A percentile compares a stretch with the other conserved stretches of the same genome.
Evolutionary conservation across 53 echinoderm and acorn worm species (phyloP).

Genomic region (Echinometra lucunter): DNA sequence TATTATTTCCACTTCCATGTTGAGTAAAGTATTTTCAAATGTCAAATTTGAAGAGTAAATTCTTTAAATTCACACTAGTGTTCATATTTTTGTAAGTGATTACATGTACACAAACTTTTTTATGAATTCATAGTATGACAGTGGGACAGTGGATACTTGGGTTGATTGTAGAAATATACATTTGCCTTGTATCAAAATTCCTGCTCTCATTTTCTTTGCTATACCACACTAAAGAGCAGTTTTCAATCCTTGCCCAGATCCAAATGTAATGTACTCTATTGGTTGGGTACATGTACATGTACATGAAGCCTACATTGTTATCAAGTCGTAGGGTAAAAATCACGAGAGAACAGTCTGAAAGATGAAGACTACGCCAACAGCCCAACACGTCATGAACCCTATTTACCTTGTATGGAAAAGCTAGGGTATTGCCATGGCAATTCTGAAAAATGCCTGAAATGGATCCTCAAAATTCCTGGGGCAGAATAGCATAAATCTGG

Average conservation of each 20-base stretch:
- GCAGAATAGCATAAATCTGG: conserved; percentile 40
- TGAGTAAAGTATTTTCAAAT: not conserved
- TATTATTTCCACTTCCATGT: not conserved
- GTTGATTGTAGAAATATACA: too few relatives aligned
- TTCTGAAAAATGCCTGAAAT: conserved; percentile 36
- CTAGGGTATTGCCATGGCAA: conserved; percentile 35
- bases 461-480: conserved; percentile 29
- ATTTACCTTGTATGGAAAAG: conserved; percentile 6
- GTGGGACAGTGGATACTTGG: too few relatives aligned
- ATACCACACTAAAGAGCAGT: too few relatives aligned
- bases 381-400: conserved; percentile 18
- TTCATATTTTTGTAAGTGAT: not conserved
- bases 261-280: too few relatives aligned
- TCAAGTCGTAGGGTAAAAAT: not conserved
- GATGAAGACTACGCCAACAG: not conserved
- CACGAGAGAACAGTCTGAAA: not conserved
- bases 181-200: too few relatives aligned
- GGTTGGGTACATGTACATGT: too few relatives aligned
- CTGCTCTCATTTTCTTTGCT: too few relatives aligned
- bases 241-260: too few relatives aligned
- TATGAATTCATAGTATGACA: too few relatives aligned
- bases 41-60: not conserved
- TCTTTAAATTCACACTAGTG: not conserved
- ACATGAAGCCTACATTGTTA: not conserved
- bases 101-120: too few relatives aligned